Base-by-base conservation (phyloP, 2,113 vertebrate genomes). In the Chionomys nivalis region DNA sequence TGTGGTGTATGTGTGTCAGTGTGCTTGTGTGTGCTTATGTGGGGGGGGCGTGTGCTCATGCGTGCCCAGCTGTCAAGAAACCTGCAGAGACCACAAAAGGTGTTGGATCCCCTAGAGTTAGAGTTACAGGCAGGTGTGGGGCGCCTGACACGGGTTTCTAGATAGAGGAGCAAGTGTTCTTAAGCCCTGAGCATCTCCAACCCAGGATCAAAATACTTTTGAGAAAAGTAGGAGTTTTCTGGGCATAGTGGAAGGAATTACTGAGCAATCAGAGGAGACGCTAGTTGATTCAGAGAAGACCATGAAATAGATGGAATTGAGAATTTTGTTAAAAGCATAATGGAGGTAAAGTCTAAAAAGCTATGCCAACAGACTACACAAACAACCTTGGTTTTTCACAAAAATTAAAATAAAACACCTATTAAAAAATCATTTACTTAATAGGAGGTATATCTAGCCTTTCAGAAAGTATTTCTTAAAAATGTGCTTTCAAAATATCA, bases 381-480 rank as follows among this genome's bases (percentile, higher is more conserved):
- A 87, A 90, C 86, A 47, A 88, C 63, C 61, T 78, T 58, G 83
- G 36, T 14, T 55, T 87, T 85, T 78, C 63, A 93, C 31, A 17
- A 70, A 36, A 19, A 4, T 61, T 88, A 94, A 76, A 95, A 91
- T n/a, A 94, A 14, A 92, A 33, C 26, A 8, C 36, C 28, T 31
- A 88, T 83, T 73, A 77, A 88, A 36, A 12, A 21, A 44, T 90
- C 26, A 70, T 70, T 7, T 82, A 52, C 36, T 83, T 87, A 70
- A 70, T 42, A 94, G 42, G 92, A 36, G 91, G 7, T 52, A 10
- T 73, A 10, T n/a, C 58, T 94, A 47, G 66, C 33, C 65, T 91
- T 82, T 47, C 76, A 88, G 87, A 93, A 82, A 77, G 12, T 17
- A 78, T 70, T 52, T 95, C 68, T 90, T 88, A 76, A 90, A 95